Evolutionary conservation across 2,888 invertebrate species (phyloP).

Genomic region (Ramazzottius varieornatus): DNA sequence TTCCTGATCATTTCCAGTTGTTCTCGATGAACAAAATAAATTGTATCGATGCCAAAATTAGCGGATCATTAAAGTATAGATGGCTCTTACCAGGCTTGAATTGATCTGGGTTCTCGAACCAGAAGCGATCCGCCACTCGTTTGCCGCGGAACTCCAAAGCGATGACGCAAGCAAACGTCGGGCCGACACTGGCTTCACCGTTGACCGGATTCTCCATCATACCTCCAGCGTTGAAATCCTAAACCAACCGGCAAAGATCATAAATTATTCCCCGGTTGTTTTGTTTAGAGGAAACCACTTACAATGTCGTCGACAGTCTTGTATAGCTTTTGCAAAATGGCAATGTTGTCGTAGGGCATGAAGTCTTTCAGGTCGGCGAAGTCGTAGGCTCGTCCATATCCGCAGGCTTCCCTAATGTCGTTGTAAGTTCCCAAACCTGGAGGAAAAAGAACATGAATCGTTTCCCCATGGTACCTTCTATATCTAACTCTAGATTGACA

Average conservation of each 20-base stretch:
- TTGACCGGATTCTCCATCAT: background rate
- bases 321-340: background rate
- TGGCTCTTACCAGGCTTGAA: background rate
- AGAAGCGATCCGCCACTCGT: background rate
- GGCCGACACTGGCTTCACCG: slow-evolving; percentile 3
- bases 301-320: background rate
- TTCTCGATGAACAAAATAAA: background rate
- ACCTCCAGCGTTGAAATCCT: background rate
- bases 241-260: background rate
- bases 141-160: background rate
- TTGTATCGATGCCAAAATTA: background rate
- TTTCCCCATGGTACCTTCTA: too few relatives aligned
- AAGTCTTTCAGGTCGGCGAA: background rate
- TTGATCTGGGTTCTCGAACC: background rate
- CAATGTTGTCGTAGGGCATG: background rate
- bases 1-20: background rate
- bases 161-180: background rate
- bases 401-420: background rate
- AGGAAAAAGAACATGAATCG: background rate
- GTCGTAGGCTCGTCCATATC: background rate
- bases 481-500: background rate
- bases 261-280: background rate
- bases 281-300: background rate
- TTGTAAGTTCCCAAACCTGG: slow-evolving; percentile 1
- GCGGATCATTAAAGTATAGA: background rate